Evolutionary conservation across 2,113 vertebrate genomes (phyloP), one percentile per base, ranked within the genome.

Genomic region (Pongo pygmaeus): DNA sequence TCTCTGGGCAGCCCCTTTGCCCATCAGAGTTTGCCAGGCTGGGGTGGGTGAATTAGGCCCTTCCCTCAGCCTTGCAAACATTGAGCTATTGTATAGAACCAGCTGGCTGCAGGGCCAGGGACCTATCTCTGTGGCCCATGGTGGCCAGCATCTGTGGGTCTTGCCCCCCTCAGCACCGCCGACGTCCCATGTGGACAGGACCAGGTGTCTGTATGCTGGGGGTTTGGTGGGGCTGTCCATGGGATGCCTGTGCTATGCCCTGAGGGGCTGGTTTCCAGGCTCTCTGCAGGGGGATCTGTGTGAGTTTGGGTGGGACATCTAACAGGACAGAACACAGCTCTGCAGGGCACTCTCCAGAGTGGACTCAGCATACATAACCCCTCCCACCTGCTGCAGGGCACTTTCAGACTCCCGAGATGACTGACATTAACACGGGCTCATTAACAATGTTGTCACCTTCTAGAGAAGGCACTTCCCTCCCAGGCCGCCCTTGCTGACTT

Each of bases 111-210:
- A 18, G 16, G 80, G 17, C 22, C 30, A 25, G 12, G 55, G 35
- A 20, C 32, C 70, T 17, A 8, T 3, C 7, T 40, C 35, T 57
- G 74, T 23, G n/a, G n/a, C 50, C 25, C 79, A 5, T 16, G 12
- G 16, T 50, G 35, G 72, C 40, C 3, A 3, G 40, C 30, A 46
- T 35, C 52, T 77, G 69, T 40, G 72, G 52, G 30, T 61, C 72
- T 89, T 3, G 50, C n/a, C 35, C 40, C 1, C 6, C 16, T 55
- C 52, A 55, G 52, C 32, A 69, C 8, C 22, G 38, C 23, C 8
- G 0, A 23, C 14, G 1, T 2, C 8, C 23, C 25, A 6, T 8
- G 17, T 3, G 38, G 11, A 20, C n/a, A 23, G 38, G 75, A n/a
- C 48, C 38, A 10, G 8, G 30, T 11, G 11, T 85, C n/a, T 85